Conservation (phyloP, 2,888 invertebrate species). For the Pseudococcus viburni region DNA sequence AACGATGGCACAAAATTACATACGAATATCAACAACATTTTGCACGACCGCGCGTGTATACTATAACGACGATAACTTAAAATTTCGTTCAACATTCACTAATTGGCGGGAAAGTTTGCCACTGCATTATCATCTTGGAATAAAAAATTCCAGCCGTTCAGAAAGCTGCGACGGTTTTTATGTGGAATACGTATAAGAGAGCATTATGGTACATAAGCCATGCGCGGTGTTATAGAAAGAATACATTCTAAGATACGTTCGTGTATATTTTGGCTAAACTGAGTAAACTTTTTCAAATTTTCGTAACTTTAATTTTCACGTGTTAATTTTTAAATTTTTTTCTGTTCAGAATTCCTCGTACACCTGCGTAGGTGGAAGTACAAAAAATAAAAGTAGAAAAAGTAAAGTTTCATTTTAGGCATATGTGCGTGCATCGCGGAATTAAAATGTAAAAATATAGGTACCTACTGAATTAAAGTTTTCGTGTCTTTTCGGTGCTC, state of each 20-base stretch:
- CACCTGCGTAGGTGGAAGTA: too few relatives aligned
- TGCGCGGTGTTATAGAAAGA: not conserved
- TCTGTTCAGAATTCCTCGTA: too few relatives aligned
- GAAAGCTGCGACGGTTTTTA: slow-evolving; percentile 28
- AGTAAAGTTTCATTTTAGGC: too few relatives aligned
- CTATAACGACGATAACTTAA: not conserved
- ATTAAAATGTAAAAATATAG: too few relatives aligned
- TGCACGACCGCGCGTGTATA: not conserved
- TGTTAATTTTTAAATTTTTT: too few relatives aligned
- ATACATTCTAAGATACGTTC: not conserved
- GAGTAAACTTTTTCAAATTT: not conserved
- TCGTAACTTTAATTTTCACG: not conserved
- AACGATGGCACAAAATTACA: not conserved
- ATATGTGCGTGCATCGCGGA: too few relatives aligned
- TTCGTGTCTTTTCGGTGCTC: not conserved
- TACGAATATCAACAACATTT: slow-evolving; percentile 21
- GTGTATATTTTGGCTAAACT: not conserved
- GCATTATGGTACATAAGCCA: not conserved
- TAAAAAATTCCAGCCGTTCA: slow-evolving; percentile 16
- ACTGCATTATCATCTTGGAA: slow-evolving; percentile 43
- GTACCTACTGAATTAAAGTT: too few relatives aligned
- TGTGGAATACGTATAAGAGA: slow-evolving; percentile 15
- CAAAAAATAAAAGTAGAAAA: too few relatives aligned
- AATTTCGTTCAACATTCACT: slow-evolving; percentile 24
- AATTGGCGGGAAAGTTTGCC: slow-evolving; percentile 51